These are phyloP conservation scores for Heliangelus exortis DNA, from an alignment of 2,797 vertebrate species.

Conservation along the genomic window DNA sequence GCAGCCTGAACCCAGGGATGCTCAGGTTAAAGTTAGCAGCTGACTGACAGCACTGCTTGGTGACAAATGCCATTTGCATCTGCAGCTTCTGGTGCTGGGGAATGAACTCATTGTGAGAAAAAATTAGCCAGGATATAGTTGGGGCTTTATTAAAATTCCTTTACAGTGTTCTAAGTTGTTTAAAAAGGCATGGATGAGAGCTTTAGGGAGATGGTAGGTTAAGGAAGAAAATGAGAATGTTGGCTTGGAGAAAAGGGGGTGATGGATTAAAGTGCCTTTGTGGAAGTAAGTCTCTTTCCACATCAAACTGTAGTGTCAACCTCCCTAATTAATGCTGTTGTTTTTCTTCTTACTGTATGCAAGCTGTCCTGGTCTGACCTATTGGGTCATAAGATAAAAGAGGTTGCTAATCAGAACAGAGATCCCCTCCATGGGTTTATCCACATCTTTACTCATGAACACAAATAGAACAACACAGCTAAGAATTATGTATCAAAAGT, in stretches of 20 bases:
- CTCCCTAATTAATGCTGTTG: slow-evolving; percentile 55
- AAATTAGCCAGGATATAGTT: slow-evolving; percentile 4
- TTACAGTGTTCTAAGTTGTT: slow-evolving; percentile 35
- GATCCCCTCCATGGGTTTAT: slow-evolving; percentile 27
- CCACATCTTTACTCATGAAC: background rate
- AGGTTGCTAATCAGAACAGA: slow-evolving; percentile 21
- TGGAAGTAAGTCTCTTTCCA: background rate
- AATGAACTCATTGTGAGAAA: background rate
- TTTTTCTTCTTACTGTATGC: slow-evolving; percentile 21
- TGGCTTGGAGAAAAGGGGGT: background rate
- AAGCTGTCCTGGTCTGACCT: slow-evolving; percentile 1
- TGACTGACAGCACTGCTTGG: background rate
- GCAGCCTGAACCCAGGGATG: background rate
- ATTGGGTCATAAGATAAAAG: slow-evolving; percentile 1
- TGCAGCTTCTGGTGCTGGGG: background rate
- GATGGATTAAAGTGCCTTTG: background rate
- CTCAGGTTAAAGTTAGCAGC: background rate
- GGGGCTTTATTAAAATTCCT: slow-evolving; percentile 36
- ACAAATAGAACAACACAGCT: background rate
- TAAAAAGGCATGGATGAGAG: background rate
- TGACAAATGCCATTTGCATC: slow-evolving; percentile 11
- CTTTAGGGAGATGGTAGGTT: background rate
- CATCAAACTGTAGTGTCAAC: background rate
- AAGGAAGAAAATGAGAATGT: background rate
- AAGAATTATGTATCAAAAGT: slow-evolving; percentile 14